Evolutionary conservation across 2,113 vertebrate species (phyloP).

Genomic region (Daboia siamensis): DNA sequence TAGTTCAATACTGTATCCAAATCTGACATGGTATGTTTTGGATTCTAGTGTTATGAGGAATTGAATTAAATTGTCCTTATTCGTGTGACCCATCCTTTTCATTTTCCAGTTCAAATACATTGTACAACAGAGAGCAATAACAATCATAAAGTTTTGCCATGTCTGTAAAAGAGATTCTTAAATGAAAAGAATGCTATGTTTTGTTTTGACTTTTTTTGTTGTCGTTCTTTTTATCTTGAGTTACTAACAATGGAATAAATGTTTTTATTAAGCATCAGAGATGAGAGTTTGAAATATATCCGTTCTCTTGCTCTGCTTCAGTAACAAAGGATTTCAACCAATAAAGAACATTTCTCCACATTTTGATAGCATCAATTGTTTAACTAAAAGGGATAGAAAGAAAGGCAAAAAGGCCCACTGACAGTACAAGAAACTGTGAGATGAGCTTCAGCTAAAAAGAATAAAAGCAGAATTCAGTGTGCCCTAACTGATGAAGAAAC

Average conservation of each 20-base stretch:
- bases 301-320: background rate
- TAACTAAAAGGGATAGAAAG: background rate
- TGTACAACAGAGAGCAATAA: too few species aligned
- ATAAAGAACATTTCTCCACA: background rate
- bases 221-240: background rate
- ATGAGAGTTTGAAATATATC: background rate
- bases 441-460: background rate
- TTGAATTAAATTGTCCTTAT: too few species aligned
- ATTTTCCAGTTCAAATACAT: too few species aligned
- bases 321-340: background rate
- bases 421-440: background rate
- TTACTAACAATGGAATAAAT: background rate
- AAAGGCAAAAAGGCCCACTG: background rate
- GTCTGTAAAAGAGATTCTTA: too few species aligned
- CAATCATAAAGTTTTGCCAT: too few species aligned
- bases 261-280: background rate
- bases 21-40: too few species aligned
- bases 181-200: background rate
- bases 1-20: too few species aligned
- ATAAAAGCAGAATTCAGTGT: background rate
- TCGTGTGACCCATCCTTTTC: too few species aligned
- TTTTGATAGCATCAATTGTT: background rate
- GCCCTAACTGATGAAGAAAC: background rate
- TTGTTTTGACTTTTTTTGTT: background rate
- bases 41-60: too few species aligned